Conservation (phyloP, 2,888 invertebrate genomes). For the Perizoma flavofasciatum region DNA sequence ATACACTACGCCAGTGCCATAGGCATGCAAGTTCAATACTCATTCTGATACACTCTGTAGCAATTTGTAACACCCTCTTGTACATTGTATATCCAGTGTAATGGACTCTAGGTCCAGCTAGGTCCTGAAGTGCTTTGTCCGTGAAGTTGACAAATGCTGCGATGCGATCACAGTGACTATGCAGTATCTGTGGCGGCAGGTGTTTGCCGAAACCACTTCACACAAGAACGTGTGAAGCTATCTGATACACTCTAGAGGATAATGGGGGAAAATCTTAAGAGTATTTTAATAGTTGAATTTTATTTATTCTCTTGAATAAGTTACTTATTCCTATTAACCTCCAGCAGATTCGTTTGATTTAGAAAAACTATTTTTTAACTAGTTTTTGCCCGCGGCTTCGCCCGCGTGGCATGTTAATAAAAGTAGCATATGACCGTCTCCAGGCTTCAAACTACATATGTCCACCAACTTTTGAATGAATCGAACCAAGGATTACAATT, state of each 20-base stretch:
- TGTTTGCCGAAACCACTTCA: slow-evolving; percentile 64
- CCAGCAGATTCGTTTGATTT: too few relatives aligned
- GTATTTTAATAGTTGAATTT: slow-evolving; percentile 22
- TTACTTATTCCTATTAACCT: too few relatives aligned
- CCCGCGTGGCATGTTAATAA: too few relatives aligned
- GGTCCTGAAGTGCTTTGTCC: slow-evolving; percentile 53
- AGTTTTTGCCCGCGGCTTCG: too few relatives aligned
- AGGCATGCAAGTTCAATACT: slow-evolving; percentile 3
- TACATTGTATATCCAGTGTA: slow-evolving; percentile 22
- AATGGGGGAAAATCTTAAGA: slow-evolving; percentile 23
- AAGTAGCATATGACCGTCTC: too few relatives aligned
- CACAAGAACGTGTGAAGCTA: slow-evolving; percentile 46
- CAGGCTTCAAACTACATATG: too few relatives aligned
- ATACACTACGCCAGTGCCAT: too few relatives aligned
- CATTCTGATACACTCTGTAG: slow-evolving; percentile 3
- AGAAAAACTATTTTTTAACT: too few relatives aligned
- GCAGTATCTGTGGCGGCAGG: slow-evolving; percentile 44
- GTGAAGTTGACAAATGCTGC: slow-evolving; percentile 72
- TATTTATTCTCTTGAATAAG: slow-evolving; percentile 1
- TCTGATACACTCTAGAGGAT: slow-evolving; percentile 42
- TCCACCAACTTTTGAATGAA: too few relatives aligned
- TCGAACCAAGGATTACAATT: too few relatives aligned
- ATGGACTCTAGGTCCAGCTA: slow-evolving; percentile 21
- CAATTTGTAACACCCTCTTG: slow-evolving; percentile 20
- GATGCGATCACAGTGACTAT: slow-evolving; percentile 13